Conservation (phyloP, 2,888 invertebrate species). For the Drosophila lacicola region DNA sequence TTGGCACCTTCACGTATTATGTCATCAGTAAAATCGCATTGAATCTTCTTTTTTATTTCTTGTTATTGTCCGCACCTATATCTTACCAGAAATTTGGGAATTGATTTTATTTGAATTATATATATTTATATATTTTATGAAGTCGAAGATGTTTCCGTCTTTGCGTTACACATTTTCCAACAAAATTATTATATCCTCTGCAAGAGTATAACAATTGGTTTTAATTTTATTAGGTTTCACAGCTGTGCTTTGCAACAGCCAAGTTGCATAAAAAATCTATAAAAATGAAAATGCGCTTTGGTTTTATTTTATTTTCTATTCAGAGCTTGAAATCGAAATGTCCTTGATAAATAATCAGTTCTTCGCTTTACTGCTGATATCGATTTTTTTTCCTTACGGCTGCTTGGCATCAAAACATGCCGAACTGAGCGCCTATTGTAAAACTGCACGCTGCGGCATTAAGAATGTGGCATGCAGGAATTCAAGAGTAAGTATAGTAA, state of each 20-base stretch:
- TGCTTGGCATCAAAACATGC: not conserved
- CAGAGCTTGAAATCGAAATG: slow-evolving; percentile 11
- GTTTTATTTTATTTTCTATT: not conserved
- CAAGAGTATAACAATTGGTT: not conserved
- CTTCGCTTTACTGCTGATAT: not conserved
- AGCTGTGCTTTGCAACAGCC: not conserved
- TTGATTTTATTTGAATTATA: no score
- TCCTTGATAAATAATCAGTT: not conserved
- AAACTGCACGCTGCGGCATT: slow-evolving; percentile 22
- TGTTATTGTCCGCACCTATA: no score
- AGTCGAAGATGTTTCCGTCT: no score
- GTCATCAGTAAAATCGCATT: no score
- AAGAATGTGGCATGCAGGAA: slow-evolving; percentile 41
- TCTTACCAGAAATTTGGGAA: no score
- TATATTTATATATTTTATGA: no score
- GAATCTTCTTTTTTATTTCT: no score
- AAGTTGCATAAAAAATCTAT: slow-evolving; percentile 2
- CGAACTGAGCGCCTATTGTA: slow-evolving; percentile 25
- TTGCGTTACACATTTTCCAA: no score
- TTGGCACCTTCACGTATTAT: no score
- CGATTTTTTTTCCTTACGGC: not conserved
- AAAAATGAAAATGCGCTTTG: not conserved
- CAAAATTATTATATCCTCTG: no score
- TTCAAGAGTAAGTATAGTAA: slow-evolving; percentile 17
- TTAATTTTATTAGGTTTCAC: not conserved